Evolutionary conservation across 1,140 invertebrate species (phyloP).

Genomic region (Dufourea novaeangliae): DNA sequence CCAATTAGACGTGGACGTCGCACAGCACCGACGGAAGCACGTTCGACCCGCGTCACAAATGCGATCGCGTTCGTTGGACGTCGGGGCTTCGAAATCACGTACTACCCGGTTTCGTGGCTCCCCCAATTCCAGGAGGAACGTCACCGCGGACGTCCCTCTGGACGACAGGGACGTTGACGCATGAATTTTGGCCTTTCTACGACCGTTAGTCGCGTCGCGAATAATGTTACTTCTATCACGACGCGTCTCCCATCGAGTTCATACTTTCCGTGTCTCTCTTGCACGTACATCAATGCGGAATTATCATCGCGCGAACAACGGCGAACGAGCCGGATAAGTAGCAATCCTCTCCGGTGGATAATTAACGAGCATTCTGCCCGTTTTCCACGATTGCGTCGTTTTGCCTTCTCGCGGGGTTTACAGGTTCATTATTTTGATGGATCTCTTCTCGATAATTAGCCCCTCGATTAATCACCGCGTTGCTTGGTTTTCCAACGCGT

Average conservation of each 20-base stretch:
- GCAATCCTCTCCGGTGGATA: slow-evolving; percentile 12
- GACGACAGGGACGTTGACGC: slow-evolving; percentile 33
- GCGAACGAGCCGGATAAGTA: not conserved
- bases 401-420: slow-evolving; percentile 23
- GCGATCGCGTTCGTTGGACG: slow-evolving; percentile 9
- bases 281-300: too few species aligned
- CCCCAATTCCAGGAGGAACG: not conserved
- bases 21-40: not conserved
- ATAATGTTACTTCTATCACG: slow-evolving; percentile 1
- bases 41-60: slow-evolving; percentile 41
- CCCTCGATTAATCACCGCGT: slow-evolving; percentile 61
- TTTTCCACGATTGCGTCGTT: slow-evolving; percentile 14
- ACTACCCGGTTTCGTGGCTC: not conserved
- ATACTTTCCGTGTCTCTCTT: too few species aligned
- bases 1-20: slow-evolving; percentile 15
- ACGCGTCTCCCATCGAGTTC: too few species aligned
- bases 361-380: slow-evolving; percentile 36
- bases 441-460: slow-evolving; percentile 78
- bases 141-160: slow-evolving; percentile 14
- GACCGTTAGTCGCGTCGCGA: not conserved
- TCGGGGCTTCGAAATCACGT: slow-evolving; percentile 31
- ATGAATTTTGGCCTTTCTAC: slow-evolving; percentile 9
- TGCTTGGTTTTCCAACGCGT: too few species aligned
- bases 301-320: not conserved
- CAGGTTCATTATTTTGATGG: slow-evolving; percentile 69